phyloP scores from a whole-genome alignment of 2,113 vertebrate genomes.

The Rattus norvegicus region GRCr8 NC_086038.1:55421501-55422000 shows the following conservation, averaged over 20 bases:
- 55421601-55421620: background rate
- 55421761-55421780: background rate
- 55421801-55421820: conserved; percentile 9
- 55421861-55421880: background rate
- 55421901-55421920: background rate
- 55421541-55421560: background rate
- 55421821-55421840: background rate
- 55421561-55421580: background rate
- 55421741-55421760: background rate
- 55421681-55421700: background rate
- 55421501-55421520: background rate
- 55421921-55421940: background rate
- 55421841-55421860: background rate
- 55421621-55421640: background rate
- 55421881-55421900: background rate
- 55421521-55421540: background rate
- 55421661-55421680: background rate
- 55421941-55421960: conserved; percentile 3
- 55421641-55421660: background rate
- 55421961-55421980: background rate
- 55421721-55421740: conserved; percentile 1
- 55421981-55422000: background rate
- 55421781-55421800: background rate
- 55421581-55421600: background rate
- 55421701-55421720: conserved; percentile 35